Evolutionary conservation across 2,113 vertebrate species (phyloP).

Genomic region (Spilogale gracilis): DNA sequence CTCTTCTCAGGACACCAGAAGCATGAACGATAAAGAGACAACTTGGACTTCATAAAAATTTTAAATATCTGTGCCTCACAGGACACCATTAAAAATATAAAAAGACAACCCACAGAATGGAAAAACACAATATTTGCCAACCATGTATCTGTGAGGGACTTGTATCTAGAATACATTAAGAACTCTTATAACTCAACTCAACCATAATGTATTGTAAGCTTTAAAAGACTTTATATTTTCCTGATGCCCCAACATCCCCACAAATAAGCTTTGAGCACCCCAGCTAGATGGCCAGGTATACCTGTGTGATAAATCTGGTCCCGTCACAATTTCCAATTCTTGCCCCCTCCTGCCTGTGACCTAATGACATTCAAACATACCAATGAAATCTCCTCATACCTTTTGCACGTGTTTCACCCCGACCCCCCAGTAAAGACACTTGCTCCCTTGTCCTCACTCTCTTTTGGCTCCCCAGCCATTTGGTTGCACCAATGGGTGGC

Average conservation of each 20-base stretch:
- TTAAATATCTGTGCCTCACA: background rate
- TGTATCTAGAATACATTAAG: background rate
- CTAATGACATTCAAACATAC: background rate
- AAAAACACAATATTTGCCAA: background rate
- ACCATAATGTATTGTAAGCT: background rate
- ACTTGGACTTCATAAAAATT: background rate
- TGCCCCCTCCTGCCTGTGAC: background rate
- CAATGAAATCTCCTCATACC: background rate
- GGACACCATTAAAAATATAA: background rate
- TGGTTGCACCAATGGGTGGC: too few species aligned
- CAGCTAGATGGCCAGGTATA: background rate
- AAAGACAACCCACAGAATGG: background rate
- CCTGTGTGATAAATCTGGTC: background rate
- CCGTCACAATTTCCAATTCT: background rate
- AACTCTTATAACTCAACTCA: background rate
- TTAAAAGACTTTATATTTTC: background rate
- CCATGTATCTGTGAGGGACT: background rate
- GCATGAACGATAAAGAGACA: background rate
- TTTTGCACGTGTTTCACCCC: background rate
- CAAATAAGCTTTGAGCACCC: background rate
- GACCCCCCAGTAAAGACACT: background rate
- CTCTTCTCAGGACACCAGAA: background rate
- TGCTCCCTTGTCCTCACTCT: background rate
- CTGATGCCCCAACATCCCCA: background rate
- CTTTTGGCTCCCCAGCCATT: background rate